Percentiles rank a stretch among this genome's conserved stretches.
Conservation (phyloP, 2,113 vertebrate genomes). For the Panurus biarmicus region DNA sequence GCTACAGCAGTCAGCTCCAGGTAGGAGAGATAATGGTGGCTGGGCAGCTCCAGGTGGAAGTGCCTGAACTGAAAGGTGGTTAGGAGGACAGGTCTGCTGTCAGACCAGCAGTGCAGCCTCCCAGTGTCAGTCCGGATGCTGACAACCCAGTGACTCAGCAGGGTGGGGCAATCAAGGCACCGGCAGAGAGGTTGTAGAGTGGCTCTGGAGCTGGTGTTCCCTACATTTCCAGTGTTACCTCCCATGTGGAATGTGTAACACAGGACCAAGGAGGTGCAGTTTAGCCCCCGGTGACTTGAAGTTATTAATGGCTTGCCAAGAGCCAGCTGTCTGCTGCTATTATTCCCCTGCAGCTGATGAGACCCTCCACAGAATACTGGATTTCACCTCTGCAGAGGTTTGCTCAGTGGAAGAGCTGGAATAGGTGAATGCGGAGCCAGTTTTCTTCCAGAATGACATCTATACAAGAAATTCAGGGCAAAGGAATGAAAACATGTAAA, state of each 20-base stretch:
- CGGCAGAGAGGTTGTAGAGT: accelerated
- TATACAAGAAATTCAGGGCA: neutral
- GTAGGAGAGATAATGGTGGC: accelerated
- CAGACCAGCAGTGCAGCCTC: neutral
- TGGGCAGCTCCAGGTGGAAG: neutral
- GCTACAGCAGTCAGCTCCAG: neutral
- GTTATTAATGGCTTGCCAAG: neutral
- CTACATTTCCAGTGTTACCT: accelerated
- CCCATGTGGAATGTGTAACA: neutral
- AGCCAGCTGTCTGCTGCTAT: neutral
- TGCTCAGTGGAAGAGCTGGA: neutral
- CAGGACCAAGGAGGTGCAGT: neutral
- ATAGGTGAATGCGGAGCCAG: neutral
- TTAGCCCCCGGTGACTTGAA: neutral
- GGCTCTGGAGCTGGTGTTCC: neutral
- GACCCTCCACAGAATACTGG: neutral
- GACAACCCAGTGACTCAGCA: neutral
- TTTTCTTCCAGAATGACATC: neutral
- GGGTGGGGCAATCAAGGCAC: neutral
- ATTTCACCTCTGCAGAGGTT: neutral
- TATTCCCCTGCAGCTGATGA: neutral
- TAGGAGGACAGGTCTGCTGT: neutral
- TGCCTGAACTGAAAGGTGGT: neutral
- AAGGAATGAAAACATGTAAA: neutral
- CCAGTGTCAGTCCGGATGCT: neutral